Evolutionary conservation across 2,113 vertebrate species (phyloP).

Genomic region (Madoqua kirkii): DNA sequence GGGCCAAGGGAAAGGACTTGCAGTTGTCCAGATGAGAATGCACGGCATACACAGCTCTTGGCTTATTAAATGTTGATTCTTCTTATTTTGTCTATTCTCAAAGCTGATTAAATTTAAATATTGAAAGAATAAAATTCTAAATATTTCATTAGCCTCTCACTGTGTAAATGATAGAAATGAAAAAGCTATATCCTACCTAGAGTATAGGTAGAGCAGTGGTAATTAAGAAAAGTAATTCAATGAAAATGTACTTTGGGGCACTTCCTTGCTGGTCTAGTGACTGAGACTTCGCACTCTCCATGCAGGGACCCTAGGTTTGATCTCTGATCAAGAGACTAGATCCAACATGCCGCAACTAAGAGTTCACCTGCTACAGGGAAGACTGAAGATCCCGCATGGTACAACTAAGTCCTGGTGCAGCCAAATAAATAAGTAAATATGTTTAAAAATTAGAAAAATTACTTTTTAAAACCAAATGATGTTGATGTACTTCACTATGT

Average conservation of each 20-base stretch:
- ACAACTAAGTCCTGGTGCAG: not conserved
- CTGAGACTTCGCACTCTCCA: not conserved
- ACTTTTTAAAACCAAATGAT: not conserved
- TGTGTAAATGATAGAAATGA: not conserved
- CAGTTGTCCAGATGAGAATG: not conserved
- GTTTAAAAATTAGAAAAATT: not conserved
- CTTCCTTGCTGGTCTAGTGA: not conserved
- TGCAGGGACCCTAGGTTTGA: not conserved
- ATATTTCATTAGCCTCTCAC: conserved; percentile 41
- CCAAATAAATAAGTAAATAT: not conserved
- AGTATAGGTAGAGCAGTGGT: not conserved
- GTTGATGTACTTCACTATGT: not conserved
- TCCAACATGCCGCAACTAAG: not conserved
- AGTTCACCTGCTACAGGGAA: not conserved
- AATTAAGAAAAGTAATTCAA: not conserved
- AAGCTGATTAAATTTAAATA: conserved; percentile 32
- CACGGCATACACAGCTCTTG: not conserved
- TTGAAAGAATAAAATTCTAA: conserved; percentile 36
- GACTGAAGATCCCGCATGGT: not conserved
- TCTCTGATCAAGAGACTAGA: not conserved
- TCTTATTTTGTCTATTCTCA: not conserved
- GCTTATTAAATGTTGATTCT: not conserved
- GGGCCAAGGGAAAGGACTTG: not conserved
- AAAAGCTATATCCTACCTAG: not conserved
- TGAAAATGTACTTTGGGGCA: not conserved